A percentile compares a stretch with the other conserved stretches of the same genome.
Evolutionary conservation across 2,888 invertebrate species (phyloP).

Genomic region (Drosophila tanythrix): DNA sequence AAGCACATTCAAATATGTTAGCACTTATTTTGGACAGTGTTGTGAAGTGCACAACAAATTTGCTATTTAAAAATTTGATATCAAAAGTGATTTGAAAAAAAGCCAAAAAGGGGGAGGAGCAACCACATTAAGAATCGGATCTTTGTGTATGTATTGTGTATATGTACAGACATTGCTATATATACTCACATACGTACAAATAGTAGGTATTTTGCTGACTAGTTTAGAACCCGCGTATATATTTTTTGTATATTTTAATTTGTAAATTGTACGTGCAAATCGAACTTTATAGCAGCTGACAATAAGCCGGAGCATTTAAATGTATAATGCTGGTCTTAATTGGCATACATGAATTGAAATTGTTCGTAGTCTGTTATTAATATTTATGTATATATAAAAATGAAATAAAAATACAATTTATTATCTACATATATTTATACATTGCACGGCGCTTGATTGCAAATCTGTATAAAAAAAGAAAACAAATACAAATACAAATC

Average conservation of each 20-base stretch:
- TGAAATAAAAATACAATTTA: not conserved
- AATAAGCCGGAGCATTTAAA: not conserved
- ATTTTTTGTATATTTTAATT: not conserved
- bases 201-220: not conserved
- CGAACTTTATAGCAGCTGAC: not conserved
- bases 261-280: not conserved
- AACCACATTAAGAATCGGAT: not conserved
- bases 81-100: not conserved
- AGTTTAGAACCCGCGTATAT: not conserved
- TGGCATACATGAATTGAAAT: not conserved
- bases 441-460: constrained; percentile 5
- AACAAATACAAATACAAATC: not conserved
- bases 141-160: not conserved
- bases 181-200: not conserved
- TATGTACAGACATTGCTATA: not conserved
- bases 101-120: not conserved
- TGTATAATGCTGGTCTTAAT: not conserved
- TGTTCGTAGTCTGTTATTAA: not conserved
- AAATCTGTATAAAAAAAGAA: not conserved
- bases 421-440: constrained; percentile 2
- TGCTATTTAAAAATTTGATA: not conserved
- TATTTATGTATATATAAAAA: not conserved
- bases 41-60: not conserved
- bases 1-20: not conserved
- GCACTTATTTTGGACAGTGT: not conserved